Base-by-base conservation (phyloP, 1,140 invertebrate species). In the Drosophila tsacasi region DNA sequence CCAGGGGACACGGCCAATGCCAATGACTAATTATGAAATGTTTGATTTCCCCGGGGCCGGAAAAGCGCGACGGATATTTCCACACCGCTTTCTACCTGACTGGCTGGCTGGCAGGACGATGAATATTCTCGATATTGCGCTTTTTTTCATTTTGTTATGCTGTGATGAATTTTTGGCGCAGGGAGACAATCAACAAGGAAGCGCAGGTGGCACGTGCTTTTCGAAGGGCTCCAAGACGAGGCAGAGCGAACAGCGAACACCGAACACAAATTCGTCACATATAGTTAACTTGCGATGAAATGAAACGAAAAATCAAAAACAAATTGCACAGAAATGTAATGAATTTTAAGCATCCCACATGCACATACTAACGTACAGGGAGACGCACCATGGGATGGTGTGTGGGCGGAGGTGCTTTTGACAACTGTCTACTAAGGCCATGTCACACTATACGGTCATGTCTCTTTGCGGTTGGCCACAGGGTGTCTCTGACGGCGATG, bases 1-100 rank as follows among this genome's bases (percentile, higher is more conserved):
- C 62, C 78, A 49, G 73, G 76, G 76, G 72, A 79, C 71, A 39
- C 58, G 58, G 73, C 60, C 82, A 79, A 73, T 89, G 82, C 90
- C 85, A 92, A 87, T 87, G 85, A 92, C 91, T 92, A 92, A 92
- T 92, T 92, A 92, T 92, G 86, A 91, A 92, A 92, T 92, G 83
- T 92, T 92, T 92, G 90, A 92, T 92, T 92, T 92, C 91, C 91
- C 90, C 60, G 61, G 85, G 75, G 76, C 89, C 61, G 55, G 30
- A 84, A 83, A 81, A 59, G 54, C 84, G 81, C 84, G 81, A 83
- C 84, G 84, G 74, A 87, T 81, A 89, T 89, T 87, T 78, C 79
- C 79, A 78, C 69, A 77, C 67, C 65, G 66, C 77, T 71, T 69
- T 71, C 49, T 68, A 79, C 76, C 76, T 79, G 66, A 42, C 17